Evolutionary conservation across 2,888 invertebrate species (phyloP), one percentile per base, ranked within the genome.

Genomic region (Arrhopalites spinosus): DNA sequence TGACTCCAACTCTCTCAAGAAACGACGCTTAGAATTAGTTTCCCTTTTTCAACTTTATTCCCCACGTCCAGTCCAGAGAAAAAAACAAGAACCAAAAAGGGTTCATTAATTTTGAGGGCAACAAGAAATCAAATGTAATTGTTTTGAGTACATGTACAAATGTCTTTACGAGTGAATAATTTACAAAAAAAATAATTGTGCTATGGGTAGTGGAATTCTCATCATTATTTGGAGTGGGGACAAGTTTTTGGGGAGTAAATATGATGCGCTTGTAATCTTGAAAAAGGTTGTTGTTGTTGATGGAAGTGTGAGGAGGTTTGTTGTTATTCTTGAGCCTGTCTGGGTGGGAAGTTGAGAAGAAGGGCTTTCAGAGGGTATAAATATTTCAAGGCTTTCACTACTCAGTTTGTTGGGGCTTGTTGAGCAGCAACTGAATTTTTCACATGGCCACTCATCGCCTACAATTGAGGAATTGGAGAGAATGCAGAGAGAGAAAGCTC

Each of bases 11-110:
- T n/a, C 30, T 47, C 70, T n/a, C 20, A 43, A 72, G 25, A 72
- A 43, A 30, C 53, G 47, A 59, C 7, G 59, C 56, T 43, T 43
- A 72, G 61, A 72, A 72, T 72, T 72, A 72, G 71, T 72, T 43
- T 72, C 43, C 25, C 1, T 15, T 50, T 56, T 70, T 25, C 25
- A 56, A 56, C 47, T 53, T 70, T 36, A 56, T 50, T 53, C 56
- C 29, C 27, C 30, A 2, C n/a, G 53, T 20, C 20, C 47, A 5
- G 11, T 36, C 15, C 5, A 43, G n/a, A 43, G 17, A 43, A 1
- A 20, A 29, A 23, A 17, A 29, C 1, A n/a, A 20, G 30, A 64
- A 20, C n/a, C n/a, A n/a, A n/a, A n/a, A n/a, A n/a, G n/a, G n/a
- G n/a, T n/a, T n/a, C n/a, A n/a, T n/a, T n/a, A n/a, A n/a, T n/a